Percentiles rank a stretch among this genome's conserved stretches.
Evolutionary conservation across 2,113 vertebrate genomes (phyloP).

Genomic region (Etia nguti): DNA sequence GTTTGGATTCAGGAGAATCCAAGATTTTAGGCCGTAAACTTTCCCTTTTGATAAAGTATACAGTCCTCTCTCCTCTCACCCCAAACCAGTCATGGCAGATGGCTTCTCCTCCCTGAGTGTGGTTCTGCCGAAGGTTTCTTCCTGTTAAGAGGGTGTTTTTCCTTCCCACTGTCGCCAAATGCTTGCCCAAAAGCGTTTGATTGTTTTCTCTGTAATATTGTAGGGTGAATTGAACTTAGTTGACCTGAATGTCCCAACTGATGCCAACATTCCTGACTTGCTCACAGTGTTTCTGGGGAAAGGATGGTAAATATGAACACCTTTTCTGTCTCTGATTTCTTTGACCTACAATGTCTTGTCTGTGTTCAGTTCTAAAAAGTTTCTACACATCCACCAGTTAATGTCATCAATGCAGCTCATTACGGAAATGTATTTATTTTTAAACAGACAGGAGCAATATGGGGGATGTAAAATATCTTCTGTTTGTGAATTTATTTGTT

Average conservation of each 20-base stretch:
- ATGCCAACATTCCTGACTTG: not conserved
- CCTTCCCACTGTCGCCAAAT: not conserved
- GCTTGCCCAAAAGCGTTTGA: not conserved
- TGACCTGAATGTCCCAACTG: not conserved
- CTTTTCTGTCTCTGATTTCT: not conserved
- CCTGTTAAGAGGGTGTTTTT: not conserved
- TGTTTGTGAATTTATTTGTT: not conserved
- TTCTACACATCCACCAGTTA: not conserved
- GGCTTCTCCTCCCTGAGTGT: not conserved
- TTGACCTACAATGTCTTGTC: accelerated
- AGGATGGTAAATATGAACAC: not conserved
- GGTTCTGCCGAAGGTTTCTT: not conserved
- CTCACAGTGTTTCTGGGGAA: not conserved
- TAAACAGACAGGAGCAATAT: not conserved
- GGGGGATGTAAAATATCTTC: not conserved
- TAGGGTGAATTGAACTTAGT: accelerated
- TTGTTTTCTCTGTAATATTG: not conserved
- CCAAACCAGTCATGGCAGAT: not conserved
- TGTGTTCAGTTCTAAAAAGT: not conserved
- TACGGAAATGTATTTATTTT: not conserved
- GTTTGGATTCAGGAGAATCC: not conserved
- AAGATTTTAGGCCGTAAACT: not conserved
- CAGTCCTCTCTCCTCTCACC: not conserved
- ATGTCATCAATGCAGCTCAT: not conserved
- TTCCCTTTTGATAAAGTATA: not conserved